These are phyloP conservation scores for Lepidocyrtoides sp. DNA, from an alignment of 2,888 invertebrate species.

Conservation along the genomic window DNA sequence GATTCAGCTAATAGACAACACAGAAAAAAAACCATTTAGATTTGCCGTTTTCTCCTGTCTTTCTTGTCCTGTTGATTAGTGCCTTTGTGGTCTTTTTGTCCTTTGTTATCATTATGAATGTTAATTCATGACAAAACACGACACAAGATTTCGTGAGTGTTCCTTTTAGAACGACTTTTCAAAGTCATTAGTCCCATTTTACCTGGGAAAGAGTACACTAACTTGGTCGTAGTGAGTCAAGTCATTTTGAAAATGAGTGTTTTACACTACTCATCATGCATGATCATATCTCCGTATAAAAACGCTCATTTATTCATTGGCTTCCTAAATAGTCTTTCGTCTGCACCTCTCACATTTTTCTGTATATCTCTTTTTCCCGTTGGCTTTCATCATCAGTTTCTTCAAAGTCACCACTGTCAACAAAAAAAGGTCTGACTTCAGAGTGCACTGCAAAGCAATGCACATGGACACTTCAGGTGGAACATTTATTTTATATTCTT, in stretches of 20 bases:
- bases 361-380: neutral
- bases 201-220: neutral
- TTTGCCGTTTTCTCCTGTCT: constrained; percentile 7
- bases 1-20: neutral
- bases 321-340: neutral
- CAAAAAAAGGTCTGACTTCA: constrained; percentile 17
- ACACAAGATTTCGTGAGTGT: neutral
- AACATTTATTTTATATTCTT: neutral
- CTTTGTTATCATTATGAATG: constrained; percentile 48
- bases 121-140: constrained; percentile 50
- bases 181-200: constrained; percentile 57
- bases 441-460: neutral
- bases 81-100: constrained; percentile 52
- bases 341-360: neutral
- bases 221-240: neutral
- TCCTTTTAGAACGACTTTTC: constrained; percentile 54
- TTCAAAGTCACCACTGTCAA: constrained; percentile 18
- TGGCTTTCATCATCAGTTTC: neutral
- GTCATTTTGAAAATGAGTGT: constrained; percentile 18
- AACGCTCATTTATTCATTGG: constrained; percentile 50
- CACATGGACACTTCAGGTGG: constrained; percentile 37
- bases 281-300: neutral
- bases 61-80: constrained; percentile 52
- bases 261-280: constrained; percentile 21
- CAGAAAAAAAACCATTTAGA: neutral